Evolutionary conservation across 2,888 invertebrate genomes (phyloP).

Genomic region (Aleiodes leptofemur): DNA sequence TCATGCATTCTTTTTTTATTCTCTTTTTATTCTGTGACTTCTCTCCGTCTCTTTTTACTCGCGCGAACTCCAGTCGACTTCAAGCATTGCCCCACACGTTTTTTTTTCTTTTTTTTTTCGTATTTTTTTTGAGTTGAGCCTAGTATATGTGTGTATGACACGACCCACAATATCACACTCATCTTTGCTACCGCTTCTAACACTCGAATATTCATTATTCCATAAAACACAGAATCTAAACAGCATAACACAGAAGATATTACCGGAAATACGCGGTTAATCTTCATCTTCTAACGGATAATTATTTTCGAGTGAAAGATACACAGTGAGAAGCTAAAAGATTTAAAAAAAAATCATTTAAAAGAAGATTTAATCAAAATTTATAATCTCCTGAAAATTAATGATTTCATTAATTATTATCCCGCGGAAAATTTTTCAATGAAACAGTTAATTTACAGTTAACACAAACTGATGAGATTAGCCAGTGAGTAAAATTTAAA

Average conservation of each 20-base stretch:
- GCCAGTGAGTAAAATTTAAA: not conserved
- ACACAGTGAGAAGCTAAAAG: not conserved
- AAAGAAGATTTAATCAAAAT: constrained; percentile 43
- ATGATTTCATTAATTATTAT: too few relatives aligned
- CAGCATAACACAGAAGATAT: not conserved
- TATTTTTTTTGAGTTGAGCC: not conserved
- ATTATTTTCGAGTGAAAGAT: constrained; percentile 28
- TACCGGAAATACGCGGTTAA: constrained; percentile 38
- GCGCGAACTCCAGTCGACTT: constrained; percentile 6
- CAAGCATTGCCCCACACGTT: not conserved
- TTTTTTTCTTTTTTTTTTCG: not conserved
- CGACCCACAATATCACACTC: constrained; percentile 24
- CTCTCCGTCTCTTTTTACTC: not conserved
- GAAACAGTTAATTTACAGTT: too few relatives aligned
- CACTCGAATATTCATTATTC: constrained; percentile 6
- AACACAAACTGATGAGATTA: too few relatives aligned
- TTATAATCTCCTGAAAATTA: constrained; percentile 24
- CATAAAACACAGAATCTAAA: not conserved
- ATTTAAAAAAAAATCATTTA: constrained; percentile 31
- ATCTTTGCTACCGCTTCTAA: constrained; percentile 3
- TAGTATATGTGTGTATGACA: not conserved
- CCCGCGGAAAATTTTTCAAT: too few relatives aligned
- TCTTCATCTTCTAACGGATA: constrained; percentile 41
- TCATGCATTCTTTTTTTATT: constrained; percentile 6
- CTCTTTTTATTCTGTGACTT: constrained; percentile 1